Evolutionary conservation across 2,113 vertebrate genomes (phyloP).

Genomic region (Phrynocephalus versicolor): DNA sequence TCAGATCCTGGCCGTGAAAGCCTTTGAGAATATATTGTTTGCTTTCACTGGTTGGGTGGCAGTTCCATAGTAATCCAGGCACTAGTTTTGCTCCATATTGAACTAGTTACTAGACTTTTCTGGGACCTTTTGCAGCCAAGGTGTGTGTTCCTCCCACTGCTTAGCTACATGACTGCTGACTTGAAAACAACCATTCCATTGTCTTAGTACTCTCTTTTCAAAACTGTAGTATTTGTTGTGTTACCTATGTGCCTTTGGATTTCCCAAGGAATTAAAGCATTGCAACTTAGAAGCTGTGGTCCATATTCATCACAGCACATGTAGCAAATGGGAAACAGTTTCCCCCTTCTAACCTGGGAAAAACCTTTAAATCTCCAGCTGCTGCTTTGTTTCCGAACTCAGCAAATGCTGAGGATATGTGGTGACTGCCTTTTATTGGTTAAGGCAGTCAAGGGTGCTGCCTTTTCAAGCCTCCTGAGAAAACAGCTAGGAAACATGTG

Average conservation of each 20-base stretch:
- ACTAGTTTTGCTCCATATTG: neutral
- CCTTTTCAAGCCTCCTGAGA: neutral
- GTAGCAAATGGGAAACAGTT: neutral
- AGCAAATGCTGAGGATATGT: constrained; percentile 14
- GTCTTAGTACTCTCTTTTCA: neutral
- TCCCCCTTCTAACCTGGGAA: neutral
- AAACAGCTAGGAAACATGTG: neutral
- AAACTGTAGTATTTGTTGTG: neutral
- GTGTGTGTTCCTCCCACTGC: neutral
- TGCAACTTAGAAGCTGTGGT: fast-evolving
- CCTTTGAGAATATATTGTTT: neutral
- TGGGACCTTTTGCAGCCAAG: neutral
- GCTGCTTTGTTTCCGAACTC: constrained; percentile 31
- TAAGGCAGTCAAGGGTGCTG: neutral
- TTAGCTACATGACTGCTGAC: neutral
- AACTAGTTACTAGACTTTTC: too few species aligned
- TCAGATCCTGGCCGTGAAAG: too few species aligned
- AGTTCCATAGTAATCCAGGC: neutral
- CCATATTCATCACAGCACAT: neutral
- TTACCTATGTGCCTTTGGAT: neutral
- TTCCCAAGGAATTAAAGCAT: neutral
- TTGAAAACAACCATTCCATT: neutral
- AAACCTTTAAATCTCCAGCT: constrained; percentile 43
- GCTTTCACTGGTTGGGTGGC: neutral
- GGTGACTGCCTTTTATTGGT: constrained; percentile 14